These are phyloP conservation scores for Leucopsar rothschildi DNA, from an alignment of 2,113 vertebrate genomes.

Conservation along the genomic window DNA sequence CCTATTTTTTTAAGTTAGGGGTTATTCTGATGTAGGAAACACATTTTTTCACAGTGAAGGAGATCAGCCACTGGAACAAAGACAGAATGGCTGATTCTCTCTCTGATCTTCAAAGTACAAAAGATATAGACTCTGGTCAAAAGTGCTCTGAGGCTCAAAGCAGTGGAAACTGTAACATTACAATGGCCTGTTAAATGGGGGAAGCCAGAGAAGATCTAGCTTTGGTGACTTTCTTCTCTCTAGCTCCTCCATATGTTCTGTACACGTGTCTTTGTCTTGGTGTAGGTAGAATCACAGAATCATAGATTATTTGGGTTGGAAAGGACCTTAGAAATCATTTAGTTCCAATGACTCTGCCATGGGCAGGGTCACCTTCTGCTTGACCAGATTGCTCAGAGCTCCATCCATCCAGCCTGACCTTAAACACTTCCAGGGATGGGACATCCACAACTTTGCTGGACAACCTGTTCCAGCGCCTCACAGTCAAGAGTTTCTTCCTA, in stretches of 20 bases:
- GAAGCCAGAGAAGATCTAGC: not conserved
- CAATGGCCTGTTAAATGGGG: not conserved
- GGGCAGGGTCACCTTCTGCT: not conserved
- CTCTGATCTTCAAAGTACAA: not conserved
- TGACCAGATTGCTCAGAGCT: not conserved
- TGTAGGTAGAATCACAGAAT: not conserved
- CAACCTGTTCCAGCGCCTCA: not conserved
- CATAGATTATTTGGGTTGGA: not conserved
- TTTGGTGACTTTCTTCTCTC: not conserved
- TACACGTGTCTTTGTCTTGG: not conserved
- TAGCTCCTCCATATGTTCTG: not conserved
- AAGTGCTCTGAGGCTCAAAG: not conserved
- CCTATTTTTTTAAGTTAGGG: not conserved
- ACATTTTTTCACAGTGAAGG: not conserved
- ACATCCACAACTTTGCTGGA: not conserved
- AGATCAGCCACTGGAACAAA: not conserved
- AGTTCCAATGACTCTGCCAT: not conserved
- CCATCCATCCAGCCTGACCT: not conserved
- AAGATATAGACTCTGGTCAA: not conserved
- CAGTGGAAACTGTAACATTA: not conserved
- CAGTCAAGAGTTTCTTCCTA: not conserved
- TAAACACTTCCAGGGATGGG: not conserved
- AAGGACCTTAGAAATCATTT: not conserved
- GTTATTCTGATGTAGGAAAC: not conserved
- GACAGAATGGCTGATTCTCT: not conserved